phyloP scores from a whole-genome alignment of 2,888 invertebrate genomes.

The Drosophila mimica region DNA sequence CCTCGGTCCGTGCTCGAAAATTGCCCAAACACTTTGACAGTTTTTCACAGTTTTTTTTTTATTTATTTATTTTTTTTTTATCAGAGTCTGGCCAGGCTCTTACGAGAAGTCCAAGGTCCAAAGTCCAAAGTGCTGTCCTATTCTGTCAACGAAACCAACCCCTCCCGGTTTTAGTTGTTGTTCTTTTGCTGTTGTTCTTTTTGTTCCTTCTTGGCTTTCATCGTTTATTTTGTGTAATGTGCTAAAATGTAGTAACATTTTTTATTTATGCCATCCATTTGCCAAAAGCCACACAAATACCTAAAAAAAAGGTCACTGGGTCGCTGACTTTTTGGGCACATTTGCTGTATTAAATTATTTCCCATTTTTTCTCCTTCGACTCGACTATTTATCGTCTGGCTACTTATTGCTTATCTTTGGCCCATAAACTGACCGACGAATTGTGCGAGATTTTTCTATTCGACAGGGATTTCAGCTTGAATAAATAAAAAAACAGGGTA shows the following conservation, averaged over 20 bases:
- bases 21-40: slow-evolving; percentile 60
- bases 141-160: slow-evolving; percentile 6
- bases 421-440: slow-evolving; percentile 58
- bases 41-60: slow-evolving; percentile 57
- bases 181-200: slow-evolving; percentile 20
- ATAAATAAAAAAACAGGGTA: background rate
- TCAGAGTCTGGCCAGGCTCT: slow-evolving; percentile 38
- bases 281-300: slow-evolving; percentile 20
- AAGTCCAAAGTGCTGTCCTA: background rate
- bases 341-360: slow-evolving; percentile 74
- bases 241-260: slow-evolving; percentile 70
- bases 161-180: background rate
- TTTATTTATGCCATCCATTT: slow-evolving; percentile 69
- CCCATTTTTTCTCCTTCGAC: slow-evolving; percentile 26
- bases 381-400: slow-evolving; percentile 49
- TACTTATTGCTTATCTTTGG: slow-evolving; percentile 63
- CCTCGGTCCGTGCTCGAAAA: slow-evolving; percentile 34
- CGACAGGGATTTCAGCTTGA: background rate
- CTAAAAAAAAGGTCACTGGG: slow-evolving; percentile 63
- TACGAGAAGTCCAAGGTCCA: slow-evolving; percentile 7
- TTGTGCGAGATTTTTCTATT: slow-evolving; percentile 23
- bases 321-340: slow-evolving; percentile 42
- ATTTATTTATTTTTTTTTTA: slow-evolving; percentile 23
- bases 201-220: slow-evolving; percentile 18
- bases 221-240: slow-evolving; percentile 66